Percentiles rank a stretch among this genome's conserved stretches.
Evolutionary conservation across 2,888 invertebrate species (phyloP).

Genomic region (Chrysina gloriosa): DNA sequence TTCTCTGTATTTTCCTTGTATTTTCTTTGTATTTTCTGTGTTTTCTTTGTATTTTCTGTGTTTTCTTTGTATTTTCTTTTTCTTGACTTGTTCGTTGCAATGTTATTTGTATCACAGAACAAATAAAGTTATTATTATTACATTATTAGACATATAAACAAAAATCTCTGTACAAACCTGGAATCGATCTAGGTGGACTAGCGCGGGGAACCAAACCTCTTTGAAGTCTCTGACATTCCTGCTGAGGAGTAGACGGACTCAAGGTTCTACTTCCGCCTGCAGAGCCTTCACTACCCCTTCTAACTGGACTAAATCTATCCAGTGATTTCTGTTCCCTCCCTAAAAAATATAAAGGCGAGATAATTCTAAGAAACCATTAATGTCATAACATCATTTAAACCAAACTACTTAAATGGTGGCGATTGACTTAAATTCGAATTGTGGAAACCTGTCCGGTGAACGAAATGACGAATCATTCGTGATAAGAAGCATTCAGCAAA

Average conservation of each 20-base stretch:
- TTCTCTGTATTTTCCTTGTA: no score
- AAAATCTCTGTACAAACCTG: constrained; percentile 63
- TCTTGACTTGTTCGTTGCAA: no score
- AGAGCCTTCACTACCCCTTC: constrained; percentile 87
- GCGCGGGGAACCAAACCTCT: constrained; percentile 66
- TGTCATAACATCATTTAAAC: no score
- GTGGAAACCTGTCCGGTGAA: not conserved
- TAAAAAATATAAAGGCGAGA: constrained; percentile 53
- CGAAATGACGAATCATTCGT: not conserved
- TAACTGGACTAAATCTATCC: constrained; percentile 90
- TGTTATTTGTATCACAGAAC: no score
- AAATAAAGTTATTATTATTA: no score
- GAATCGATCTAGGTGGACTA: constrained; percentile 69
- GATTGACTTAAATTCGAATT: not conserved
- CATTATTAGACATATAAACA: no score
- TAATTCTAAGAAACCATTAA: no score
- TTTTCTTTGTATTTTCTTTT: no score
- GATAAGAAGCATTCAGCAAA: not conserved
- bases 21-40: no score
- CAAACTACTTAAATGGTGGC: not conserved
- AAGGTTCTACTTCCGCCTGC: constrained; percentile 67
- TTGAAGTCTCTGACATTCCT: constrained; percentile 84
- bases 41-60: no score
- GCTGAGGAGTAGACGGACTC: constrained; percentile 75
- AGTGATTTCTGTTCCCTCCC: constrained; percentile 71